Percentiles rank a stretch among this genome's conserved stretches.
Evolutionary conservation across 2,113 vertebrate species (phyloP).

Genomic region (Hippoglossus stenolepis): DNA sequence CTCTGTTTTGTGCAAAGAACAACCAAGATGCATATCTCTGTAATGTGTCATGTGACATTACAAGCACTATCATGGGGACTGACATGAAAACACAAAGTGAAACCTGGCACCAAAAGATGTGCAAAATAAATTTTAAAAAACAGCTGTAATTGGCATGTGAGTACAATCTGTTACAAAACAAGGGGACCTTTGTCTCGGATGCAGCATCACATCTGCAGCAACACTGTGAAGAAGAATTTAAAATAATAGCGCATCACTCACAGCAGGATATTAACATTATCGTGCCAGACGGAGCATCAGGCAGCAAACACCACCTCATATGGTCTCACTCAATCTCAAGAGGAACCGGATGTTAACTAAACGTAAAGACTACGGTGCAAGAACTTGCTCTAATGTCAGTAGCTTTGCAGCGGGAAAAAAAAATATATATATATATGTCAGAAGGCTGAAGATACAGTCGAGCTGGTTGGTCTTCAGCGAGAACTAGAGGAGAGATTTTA

Average conservation of each 20-base stretch:
- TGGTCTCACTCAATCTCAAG: neutral
- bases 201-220: too few species aligned
- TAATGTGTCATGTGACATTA: neutral
- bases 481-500: neutral
- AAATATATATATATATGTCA: too few species aligned
- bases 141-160: too few species aligned
- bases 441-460: too few species aligned
- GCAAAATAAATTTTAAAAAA: too few species aligned
- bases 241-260: neutral
- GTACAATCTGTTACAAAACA: too few species aligned
- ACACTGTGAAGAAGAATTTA: neutral
- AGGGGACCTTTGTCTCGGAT: too few species aligned
- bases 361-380: too few species aligned
- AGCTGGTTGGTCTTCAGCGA: neutral
- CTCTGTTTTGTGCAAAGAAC: conserved; percentile 21
- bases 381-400: too few species aligned
- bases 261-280: neutral
- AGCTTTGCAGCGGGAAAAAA: too few species aligned
- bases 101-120: too few species aligned
- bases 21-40: conserved; percentile 25
- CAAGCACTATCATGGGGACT: neutral
- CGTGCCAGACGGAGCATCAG: neutral
- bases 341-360: neutral
- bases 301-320: neutral
- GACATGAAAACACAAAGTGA: too few species aligned